Base-by-base conservation (phyloP, 23 tunicate genomes). In the Clavelina lepadiformis region DNA sequence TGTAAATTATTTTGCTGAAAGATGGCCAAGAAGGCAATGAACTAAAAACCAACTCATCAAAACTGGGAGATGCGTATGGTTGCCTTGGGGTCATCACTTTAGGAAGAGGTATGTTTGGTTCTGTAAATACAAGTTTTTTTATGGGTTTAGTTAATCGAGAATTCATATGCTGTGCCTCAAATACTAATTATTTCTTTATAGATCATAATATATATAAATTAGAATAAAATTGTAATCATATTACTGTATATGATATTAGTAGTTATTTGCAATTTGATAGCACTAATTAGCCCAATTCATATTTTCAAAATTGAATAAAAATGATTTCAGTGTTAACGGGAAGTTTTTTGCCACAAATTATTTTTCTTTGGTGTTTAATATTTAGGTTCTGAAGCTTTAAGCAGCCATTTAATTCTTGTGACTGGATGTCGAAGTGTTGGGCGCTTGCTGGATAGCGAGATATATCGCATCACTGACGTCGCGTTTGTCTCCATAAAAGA, bases 381-480 rank as follows among this genome's bases (percentile, higher is more conserved):
- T 45, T 33, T 35, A 54, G 63, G 56, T 4, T 51, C 44, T 1
- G 49, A 63, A 54, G 32, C 30, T 22, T 28, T 20, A 33, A 73
- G 75, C n/a, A 46, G 33, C 22, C 67, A 28, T 56, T 44, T 88
- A 35, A 68, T 68, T 37, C 55, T 79, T 0, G 73, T 88, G 1
- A 80, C 96, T 59, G 86, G 80, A 15, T 88, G 82, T 38, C 53
- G 69, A 61, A 63, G 67, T n/a, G 73, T 88, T 52, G 96, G 96
- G 31, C 68, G 51, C 29, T 18, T 88, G 21, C 56, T 88, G 20
- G 81, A 88, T n/a, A 34, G 47, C 20, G 96, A 88, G 59, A 73
- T 88, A 22, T 80, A 61, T 46, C 72, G 78, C 36, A 74, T 88
- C 31, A 71, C 96, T 49, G 96, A 83, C 28, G 82, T 80, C 19